Evolutionary conservation across 2,888 invertebrate species (phyloP).

Genomic region (Chaetogeoica ovagalla): DNA sequence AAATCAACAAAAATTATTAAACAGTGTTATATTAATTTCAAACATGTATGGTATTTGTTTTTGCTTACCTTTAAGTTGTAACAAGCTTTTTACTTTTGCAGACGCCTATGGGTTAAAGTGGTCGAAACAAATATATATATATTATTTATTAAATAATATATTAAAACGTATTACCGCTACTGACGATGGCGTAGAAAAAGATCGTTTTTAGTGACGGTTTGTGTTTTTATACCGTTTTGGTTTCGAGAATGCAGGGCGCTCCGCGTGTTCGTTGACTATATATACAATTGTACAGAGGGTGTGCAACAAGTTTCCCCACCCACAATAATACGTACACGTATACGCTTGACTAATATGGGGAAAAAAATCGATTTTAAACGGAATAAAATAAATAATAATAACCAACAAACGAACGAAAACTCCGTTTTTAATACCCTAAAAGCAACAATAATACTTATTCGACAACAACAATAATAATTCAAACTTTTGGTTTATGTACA

Average conservation of each 20-base stretch:
- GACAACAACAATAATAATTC: constrained; percentile 6
- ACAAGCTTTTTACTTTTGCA: neutral
- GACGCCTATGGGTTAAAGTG: no score
- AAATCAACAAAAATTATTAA: neutral
- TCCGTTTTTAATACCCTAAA: constrained; percentile 19
- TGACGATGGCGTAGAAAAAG: constrained; percentile 17
- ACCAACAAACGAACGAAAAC: neutral
- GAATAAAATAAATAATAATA: neutral
- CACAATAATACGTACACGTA: neutral
- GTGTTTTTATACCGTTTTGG: constrained; percentile 41
- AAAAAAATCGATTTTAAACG: neutral
- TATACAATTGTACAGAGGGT: neutral
- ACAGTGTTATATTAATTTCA: neutral
- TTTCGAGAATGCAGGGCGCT: constrained; percentile 10
- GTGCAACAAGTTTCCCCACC: constrained; percentile 40
- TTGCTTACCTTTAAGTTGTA: constrained; percentile 7
- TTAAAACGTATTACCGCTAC: neutral
- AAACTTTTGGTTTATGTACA: neutral
- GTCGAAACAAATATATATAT: neutral
- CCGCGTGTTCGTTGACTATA: constrained; percentile 11
- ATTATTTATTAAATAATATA: no score
- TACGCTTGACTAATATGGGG: neutral
- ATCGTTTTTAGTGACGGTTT: constrained; percentile 10
- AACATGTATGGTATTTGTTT: neutral
- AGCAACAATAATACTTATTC: constrained; percentile 2